Evolutionary conservation across 2,113 vertebrate species (phyloP).

Genomic region (Sula dactylatra): DNA sequence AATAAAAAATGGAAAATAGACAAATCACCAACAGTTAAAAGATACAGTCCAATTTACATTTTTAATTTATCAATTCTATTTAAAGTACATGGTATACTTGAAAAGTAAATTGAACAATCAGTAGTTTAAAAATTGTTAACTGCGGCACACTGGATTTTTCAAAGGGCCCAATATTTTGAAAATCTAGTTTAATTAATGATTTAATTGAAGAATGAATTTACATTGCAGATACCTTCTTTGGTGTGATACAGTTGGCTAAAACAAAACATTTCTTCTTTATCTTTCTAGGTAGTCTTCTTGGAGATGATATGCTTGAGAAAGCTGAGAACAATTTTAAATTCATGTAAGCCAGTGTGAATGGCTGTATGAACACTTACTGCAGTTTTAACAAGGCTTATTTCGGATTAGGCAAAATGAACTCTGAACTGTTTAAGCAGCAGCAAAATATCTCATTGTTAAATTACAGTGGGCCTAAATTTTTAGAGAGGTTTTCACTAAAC

Average conservation of each 20-base stretch:
- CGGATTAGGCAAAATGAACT: background rate
- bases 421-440: background rate
- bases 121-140: background rate
- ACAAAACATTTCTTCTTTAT: background rate
- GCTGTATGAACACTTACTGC: background rate
- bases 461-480: background rate
- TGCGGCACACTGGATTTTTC: background rate
- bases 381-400: background rate
- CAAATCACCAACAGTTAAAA: slow-evolving; percentile 31
- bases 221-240: background rate
- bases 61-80: slow-evolving; percentile 50
- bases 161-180: background rate
- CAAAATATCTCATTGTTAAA: background rate
- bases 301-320: background rate
- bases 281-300: background rate
- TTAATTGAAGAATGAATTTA: background rate
- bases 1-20: slow-evolving; percentile 33
- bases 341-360: rapidly evolving
- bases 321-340: background rate
- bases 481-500: background rate
- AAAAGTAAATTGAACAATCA: slow-evolving; percentile 15
- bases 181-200: background rate
- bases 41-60: slow-evolving; percentile 53
- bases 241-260: background rate
- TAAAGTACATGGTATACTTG: background rate